Base-by-base conservation (phyloP, 1,140 invertebrate species). In the Polyergus mexicanus region DNA sequence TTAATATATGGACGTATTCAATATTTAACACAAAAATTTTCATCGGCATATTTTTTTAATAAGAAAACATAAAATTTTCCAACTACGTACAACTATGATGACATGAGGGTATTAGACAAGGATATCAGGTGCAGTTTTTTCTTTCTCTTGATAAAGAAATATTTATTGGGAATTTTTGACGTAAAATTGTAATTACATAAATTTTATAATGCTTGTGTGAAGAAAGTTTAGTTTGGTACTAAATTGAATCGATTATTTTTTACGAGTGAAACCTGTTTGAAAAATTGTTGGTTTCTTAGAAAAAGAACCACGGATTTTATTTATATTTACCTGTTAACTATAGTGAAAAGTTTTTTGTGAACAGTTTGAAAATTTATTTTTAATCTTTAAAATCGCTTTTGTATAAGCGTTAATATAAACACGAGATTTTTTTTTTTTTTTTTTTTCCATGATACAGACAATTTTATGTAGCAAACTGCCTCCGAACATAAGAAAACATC, bases 401-500 rank as follows among this genome's bases (percentile, higher is more conserved):
- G 11, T n/a, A 38, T 41, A 38, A 58, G 54, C 71, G 71, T n/a
- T n/a, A 38, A 32, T 77, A 41, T 16, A 6, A 51, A 51, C 47
- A 1, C 16, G 44, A 77, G 32, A 47, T 35, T 65, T n/a, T 35
- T 32, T 32, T 65, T 44, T 77, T 51, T 51, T 77, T 77, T 32
- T 32, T 65, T 44, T 77, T 51, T 51, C 65, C 65, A 77, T 28
- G 6, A 28, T 16, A 8, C 7, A 19, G 56, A 32, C 56, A 63
- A 38, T 76, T 76, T 76, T 77, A 63, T 38, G 38, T 38, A 22
- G 19, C 35, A 65, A 44, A 65, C 25, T 44, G 25, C 25, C 38
- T 77, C 41, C 47, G 32, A 28, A 5, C 32, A 77, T 28, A 51
- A 66, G 63, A 80, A n/a, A 80, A 80, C 38, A 44, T 80, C 38